A percentile compares a stretch with the other conserved stretches of the same genome.
phyloP scores from a whole-genome alignment of 2,797 vertebrate genomes.

The Harpagifer antarcticus region DNA sequence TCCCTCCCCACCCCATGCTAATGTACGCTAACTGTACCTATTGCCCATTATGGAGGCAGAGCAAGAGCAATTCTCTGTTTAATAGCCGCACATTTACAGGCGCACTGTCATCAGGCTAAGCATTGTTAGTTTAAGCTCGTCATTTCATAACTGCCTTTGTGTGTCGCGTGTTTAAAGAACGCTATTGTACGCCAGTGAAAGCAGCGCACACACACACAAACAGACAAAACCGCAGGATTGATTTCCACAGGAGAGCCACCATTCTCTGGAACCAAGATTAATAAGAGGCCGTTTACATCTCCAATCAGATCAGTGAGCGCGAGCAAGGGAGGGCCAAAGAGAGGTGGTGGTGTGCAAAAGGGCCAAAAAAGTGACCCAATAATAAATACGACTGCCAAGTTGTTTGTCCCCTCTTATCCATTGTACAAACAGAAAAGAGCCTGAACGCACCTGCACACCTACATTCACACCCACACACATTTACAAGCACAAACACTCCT shows the following conservation, averaged over 20 bases:
- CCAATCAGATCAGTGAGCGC: constrained; percentile 65
- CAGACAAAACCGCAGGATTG: constrained; percentile 66
- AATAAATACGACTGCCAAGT: constrained; percentile 31
- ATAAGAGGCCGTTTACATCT: constrained; percentile 81
- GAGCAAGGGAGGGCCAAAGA: not conserved
- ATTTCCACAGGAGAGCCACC: constrained; percentile 75
- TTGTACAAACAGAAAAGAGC: constrained; percentile 24
- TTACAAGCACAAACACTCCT: not conserved
- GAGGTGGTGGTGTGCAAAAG: not conserved
- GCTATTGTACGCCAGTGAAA: constrained; percentile 33
- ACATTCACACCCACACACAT: constrained; percentile 23
- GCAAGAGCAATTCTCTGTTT: constrained; percentile 64
- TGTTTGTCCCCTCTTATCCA: constrained; percentile 29
- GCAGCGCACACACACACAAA: constrained; percentile 2
- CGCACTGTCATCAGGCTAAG: constrained; percentile 62
- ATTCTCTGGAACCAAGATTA: constrained; percentile 79
- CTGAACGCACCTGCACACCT: constrained; percentile 33
- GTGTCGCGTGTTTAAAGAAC: constrained; percentile 36
- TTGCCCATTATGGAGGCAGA: constrained; percentile 65
- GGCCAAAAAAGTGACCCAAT: not conserved
- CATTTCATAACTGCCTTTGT: constrained; percentile 68
- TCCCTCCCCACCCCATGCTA: constrained; percentile 52
- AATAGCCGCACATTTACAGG: constrained; percentile 67
- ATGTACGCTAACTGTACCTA: constrained; percentile 75
- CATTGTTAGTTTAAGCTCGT: constrained; percentile 68